These are phyloP conservation scores for Neomonachus schauinslandi DNA, from an alignment of 2,113 vertebrate species.

Conservation along the genomic window DNA sequence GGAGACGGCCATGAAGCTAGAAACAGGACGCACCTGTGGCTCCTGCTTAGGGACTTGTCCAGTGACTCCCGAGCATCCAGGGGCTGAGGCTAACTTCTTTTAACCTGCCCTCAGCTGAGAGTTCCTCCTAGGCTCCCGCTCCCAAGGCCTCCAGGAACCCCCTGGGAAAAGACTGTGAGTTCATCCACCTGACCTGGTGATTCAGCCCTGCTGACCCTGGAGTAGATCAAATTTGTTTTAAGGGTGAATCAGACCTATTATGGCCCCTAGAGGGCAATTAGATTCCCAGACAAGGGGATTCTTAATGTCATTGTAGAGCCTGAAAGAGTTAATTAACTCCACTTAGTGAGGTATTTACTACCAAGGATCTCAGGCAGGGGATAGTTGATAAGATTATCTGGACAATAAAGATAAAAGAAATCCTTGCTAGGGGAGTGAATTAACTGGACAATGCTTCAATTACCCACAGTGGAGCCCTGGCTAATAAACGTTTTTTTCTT, in stretches of 20 bases:
- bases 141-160: background rate
- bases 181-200: background rate
- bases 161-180: background rate
- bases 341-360: background rate
- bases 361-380: background rate
- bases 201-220: background rate
- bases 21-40: background rate
- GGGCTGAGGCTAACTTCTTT: background rate
- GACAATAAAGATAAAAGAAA: background rate
- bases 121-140: background rate
- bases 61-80: background rate
- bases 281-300: background rate
- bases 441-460: background rate
- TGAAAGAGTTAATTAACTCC: background rate
- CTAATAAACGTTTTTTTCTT: background rate
- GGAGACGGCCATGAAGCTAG: background rate
- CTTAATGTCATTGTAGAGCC: background rate
- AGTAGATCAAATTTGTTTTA: background rate
- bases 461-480: no score
- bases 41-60: background rate
- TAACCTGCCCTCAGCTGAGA: no score
- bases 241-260: background rate
- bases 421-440: background rate
- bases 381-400: background rate
- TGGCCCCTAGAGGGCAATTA: background rate